These are phyloP conservation scores for Bathybates hornii DNA, from an alignment of 2,113 vertebrate species.

Conservation along the genomic window DNA sequence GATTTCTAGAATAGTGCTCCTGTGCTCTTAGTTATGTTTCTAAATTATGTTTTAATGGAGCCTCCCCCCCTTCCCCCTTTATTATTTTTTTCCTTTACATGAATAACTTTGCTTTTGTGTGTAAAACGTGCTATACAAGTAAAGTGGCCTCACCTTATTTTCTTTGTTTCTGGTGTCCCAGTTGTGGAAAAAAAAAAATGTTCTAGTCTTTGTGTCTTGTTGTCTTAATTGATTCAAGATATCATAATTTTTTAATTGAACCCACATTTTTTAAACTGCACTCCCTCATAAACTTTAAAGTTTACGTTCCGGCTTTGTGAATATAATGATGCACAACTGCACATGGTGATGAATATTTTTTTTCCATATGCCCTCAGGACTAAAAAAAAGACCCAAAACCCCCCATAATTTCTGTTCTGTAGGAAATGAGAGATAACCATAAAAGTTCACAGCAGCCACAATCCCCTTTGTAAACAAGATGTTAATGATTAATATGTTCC, in stretches of 20 bases:
- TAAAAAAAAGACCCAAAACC: not conserved
- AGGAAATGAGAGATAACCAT: not conserved
- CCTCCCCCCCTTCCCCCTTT: not conserved
- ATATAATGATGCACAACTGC: not conserved
- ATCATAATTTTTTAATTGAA: not conserved
- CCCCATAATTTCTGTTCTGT: not conserved
- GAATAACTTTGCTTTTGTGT: not conserved
- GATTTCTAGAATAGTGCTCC: not conserved
- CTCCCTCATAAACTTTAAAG: not conserved
- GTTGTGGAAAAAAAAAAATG: fast-evolving
- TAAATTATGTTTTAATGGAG: fast-evolving
- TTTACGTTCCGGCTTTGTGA: fast-evolving
- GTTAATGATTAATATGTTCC: not conserved
- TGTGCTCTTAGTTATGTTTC: not conserved
- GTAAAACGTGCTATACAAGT: not conserved
- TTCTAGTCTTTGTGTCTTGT: not conserved
- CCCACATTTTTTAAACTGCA: not conserved
- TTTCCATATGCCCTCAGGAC: not conserved
- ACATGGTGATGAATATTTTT: not conserved
- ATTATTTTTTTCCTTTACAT: not conserved
- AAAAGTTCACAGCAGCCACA: not conserved
- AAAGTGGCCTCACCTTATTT: not conserved
- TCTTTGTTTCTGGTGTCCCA: not conserved
- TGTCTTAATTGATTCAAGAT: not conserved
- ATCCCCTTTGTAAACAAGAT: not conserved